Percentiles rank a stretch among this genome's conserved stretches.
Conservation (phyloP, 2,888 invertebrate species). For the Scrobipalpa costella region DNA sequence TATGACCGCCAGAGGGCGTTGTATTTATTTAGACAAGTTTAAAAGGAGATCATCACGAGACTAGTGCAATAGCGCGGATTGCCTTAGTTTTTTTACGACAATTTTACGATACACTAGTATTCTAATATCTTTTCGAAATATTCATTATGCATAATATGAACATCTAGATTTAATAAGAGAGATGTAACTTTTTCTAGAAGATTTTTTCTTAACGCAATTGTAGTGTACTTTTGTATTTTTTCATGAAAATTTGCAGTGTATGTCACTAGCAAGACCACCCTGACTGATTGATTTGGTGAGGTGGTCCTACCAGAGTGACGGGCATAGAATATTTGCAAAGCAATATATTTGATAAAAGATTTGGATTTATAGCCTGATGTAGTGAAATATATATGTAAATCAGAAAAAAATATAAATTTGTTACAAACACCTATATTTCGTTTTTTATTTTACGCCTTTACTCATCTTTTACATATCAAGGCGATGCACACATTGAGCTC, state of each 20-base stretch:
- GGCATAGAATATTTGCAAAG: slow-evolving; percentile 59
- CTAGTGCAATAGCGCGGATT: slow-evolving; percentile 45
- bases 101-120: slow-evolving; percentile 52
- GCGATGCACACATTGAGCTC: too few relatives aligned
- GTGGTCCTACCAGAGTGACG: too few relatives aligned
- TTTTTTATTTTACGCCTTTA: slow-evolving; percentile 50
- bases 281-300: too few relatives aligned
- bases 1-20: slow-evolving; percentile 56
- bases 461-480: too few relatives aligned
- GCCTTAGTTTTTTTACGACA: slow-evolving; percentile 49
- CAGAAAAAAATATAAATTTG: slow-evolving; percentile 75
- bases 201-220: slow-evolving; percentile 68
- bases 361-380: slow-evolving; percentile 65
- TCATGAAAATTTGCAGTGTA: slow-evolving; percentile 55
- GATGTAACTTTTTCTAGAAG: slow-evolving; percentile 74
- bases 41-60: slow-evolving; percentile 25
- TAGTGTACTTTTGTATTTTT: slow-evolving; percentile 79
- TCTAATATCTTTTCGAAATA: slow-evolving; percentile 51
- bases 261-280: too few relatives aligned
- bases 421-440: slow-evolving; percentile 68
- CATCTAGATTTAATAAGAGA: slow-evolving; percentile 60
- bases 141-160: slow-evolving; percentile 73
- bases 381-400: slow-evolving; percentile 71
- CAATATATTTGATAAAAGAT: slow-evolving; percentile 77
- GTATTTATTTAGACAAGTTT: slow-evolving; percentile 68